Base-by-base conservation (phyloP, 1,140 invertebrate genomes). In the Drosophila pachea region DNA sequence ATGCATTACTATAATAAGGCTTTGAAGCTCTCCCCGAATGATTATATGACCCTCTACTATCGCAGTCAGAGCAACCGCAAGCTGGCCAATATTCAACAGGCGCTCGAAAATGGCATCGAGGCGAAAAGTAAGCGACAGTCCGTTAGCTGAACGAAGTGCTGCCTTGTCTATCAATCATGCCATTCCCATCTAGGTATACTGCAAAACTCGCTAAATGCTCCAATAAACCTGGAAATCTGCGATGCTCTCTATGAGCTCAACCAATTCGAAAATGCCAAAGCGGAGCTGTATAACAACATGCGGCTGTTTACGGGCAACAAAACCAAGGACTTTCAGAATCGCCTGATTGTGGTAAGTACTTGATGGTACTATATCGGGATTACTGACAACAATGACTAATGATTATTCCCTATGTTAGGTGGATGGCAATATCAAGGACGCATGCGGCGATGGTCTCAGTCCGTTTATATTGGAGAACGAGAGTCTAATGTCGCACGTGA, bases 181-280 rank as follows among this genome's bases (percentile, higher is more conserved):
- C 22, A 1, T 22, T 22, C 22, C 22, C 22, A 22, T 22, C 1
- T 3, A 22, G 22, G 22, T 22, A 22, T 22, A 1, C 22, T 22
- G 22, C 22, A 22, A 22, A 3, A 22, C 22, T 9, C 11, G 14
- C 9, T 59, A 36, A 73, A 73, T 35, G 70, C 54, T 6, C 63
- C 69, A 4, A 49, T 86, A 35, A 81, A 86, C 59, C 52, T 86
- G 42, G 73, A 83, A 70, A 68, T 73, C 9, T 88, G 84, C 31
- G 71, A 87, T 67, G 74, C 78, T 0, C 38, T 89, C 2, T 87
- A 86, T 32, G 77, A 89, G 38, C 31, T 88, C 5, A 89, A 88
- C 47, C 66, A 65, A 22, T 78, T 88, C 45, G 87, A 88, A 55
- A 69, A 76, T 40, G 58, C 73, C 2, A 88, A 86, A 32, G 74